Evolutionary conservation across 2,113 vertebrate genomes (phyloP).

Genomic region (Vulpes ferrilata): DNA sequence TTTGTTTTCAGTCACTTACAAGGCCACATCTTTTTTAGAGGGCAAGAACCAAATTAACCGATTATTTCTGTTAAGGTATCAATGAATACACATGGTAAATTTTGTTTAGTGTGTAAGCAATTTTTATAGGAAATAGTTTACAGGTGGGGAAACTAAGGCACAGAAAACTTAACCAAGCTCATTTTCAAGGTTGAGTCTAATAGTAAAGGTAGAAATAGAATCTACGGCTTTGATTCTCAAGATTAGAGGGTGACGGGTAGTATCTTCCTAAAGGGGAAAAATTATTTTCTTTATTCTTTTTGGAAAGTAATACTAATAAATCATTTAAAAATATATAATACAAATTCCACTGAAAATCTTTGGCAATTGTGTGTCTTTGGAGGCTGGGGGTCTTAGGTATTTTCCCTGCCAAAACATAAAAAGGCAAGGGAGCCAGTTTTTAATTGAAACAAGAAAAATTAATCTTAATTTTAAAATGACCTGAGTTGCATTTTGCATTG

Average conservation of each 20-base stretch:
- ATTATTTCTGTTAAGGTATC: conserved; percentile 17
- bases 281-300: neutral
- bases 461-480: conserved; percentile 70
- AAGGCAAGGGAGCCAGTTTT: conserved; percentile 60
- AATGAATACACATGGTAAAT: conserved; percentile 7
- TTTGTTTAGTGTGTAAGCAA: conserved; percentile 34
- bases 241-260: neutral
- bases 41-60: neutral
- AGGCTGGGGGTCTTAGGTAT: conserved; percentile 3
- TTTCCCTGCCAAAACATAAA: conserved; percentile 33
- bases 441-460: conserved; percentile 54
- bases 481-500: conserved; percentile 67
- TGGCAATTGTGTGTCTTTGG: conserved; percentile 66
- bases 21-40: neutral
- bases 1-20: conserved; percentile 5
- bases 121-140: conserved; percentile 48
- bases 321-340: neutral
- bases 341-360: conserved; percentile 63
- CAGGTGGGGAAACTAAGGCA: conserved; percentile 69
- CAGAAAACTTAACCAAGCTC: conserved; percentile 55
- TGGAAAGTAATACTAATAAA: neutral
- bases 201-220: conserved; percentile 11
- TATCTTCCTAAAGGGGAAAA: neutral
- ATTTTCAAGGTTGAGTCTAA: conserved; percentile 51
- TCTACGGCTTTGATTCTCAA: neutral